These are phyloP conservation scores for Tiliqua scincoides DNA, from an alignment of 2,113 vertebrate species.

Conservation along the genomic window DNA sequence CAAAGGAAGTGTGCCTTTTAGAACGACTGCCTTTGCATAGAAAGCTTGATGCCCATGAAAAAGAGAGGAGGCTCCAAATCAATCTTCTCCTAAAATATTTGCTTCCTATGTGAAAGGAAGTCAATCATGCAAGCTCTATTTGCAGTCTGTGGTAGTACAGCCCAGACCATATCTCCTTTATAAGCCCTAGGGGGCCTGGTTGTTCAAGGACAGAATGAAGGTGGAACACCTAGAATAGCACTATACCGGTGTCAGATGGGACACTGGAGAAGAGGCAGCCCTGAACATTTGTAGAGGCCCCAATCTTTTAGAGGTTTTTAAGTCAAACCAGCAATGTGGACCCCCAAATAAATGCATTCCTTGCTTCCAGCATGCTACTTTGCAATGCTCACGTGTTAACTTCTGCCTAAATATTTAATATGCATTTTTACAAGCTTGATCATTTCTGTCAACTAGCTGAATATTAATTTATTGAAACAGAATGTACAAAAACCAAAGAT, in stretches of 20 bases:
- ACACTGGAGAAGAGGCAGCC: not conserved
- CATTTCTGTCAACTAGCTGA: not conserved
- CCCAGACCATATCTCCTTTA: too few species aligned
- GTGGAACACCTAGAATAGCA: not conserved
- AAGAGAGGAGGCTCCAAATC: too few species aligned
- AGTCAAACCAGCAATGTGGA: not conserved
- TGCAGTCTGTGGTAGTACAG: too few species aligned
- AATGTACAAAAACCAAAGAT: conserved; percentile 11
- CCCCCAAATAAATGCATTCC: not conserved
- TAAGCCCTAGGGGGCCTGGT: too few species aligned
- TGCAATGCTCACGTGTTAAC: not conserved
- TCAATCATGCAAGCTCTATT: too few species aligned
- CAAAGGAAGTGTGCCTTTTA: too few species aligned
- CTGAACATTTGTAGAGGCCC: not conserved
- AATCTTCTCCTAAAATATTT: too few species aligned
- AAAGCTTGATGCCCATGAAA: too few species aligned
- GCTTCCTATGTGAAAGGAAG: too few species aligned
- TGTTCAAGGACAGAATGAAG: not conserved
- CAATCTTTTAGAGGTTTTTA: not conserved
- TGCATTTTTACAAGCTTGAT: not conserved
- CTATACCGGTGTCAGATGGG: not conserved
- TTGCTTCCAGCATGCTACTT: not conserved
- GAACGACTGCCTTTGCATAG: too few species aligned
- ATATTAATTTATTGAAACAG: conserved; percentile 20
- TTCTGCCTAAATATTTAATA: not conserved